Evolutionary conservation across 2,113 vertebrate species (phyloP), one percentile per base, ranked within the genome.

Genomic region (Myxocyprinus asiaticus): DNA sequence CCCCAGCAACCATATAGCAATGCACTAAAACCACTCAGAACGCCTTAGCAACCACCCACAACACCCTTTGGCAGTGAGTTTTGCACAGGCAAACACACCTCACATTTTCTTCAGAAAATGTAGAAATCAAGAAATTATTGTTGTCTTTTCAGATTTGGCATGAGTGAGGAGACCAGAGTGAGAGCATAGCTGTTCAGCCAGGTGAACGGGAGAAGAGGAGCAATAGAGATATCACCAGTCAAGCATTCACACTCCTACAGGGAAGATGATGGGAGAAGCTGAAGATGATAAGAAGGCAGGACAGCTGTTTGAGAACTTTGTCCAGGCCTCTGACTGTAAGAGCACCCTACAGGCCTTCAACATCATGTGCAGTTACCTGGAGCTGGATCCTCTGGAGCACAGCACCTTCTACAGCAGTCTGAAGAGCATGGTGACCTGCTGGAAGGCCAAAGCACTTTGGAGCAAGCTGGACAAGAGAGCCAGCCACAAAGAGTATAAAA

Each of bases 401-500:
- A 88, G 86, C 85, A 94, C 90, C 86, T 98, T 99, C 89, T 99
- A 98, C 87, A 88, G 88, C 85, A 92, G 90, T 68, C 94, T 99
- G 76, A 98, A 96, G 89, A 93, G 92, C 0, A 95, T 91, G 76
- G 92, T 98, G 86, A 98, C 92, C 78, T 93, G 89, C 0, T 99
- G 98, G 98, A 98, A 97, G 85, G 97, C 98, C 91, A 97, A 98
- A 88, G 98, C 97, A n/a, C 93, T 99, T 53, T 99, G 98, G 98
- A 96, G 92, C 87, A 99, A 99, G 77, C 89, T 99, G 67, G 97
- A 99, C 87, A 99, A 98, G 88, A 93, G 94, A 83, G 94, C 94
- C 63, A 92, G 90, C 79, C 95, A 98, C 80, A 98, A 98, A 83
- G 96, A 98, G 51, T 99, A 98, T 80, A 95, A 94, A 86, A 95